phyloP scores from a whole-genome alignment of 1,140 invertebrate species.

The Drosophila paulistorum region DNA sequence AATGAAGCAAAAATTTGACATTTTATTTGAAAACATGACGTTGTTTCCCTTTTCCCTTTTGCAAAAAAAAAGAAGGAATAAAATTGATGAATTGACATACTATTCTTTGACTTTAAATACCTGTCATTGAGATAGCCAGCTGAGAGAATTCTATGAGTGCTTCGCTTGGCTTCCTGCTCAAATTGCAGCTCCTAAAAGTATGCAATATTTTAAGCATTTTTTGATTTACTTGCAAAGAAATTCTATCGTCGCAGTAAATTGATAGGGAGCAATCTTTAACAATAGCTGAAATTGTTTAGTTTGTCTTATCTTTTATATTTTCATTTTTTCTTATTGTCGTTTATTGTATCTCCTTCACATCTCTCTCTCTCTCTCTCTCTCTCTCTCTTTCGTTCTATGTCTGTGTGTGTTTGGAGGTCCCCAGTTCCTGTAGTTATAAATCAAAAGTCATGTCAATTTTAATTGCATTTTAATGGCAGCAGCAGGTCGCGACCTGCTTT shows the following conservation, averaged over 20 bases:
- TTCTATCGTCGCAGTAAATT: no score
- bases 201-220: neutral
- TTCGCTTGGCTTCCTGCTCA: neutral
- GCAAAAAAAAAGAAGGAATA: no score
- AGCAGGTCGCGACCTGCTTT: conserved; percentile 40
- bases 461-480: conserved; percentile 74
- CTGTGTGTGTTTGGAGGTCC: neutral
- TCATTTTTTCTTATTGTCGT: neutral
- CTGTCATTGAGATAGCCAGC: neutral
- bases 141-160: no score
- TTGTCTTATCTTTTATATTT: neutral
- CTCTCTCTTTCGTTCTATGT: neutral
- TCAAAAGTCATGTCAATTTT: conserved; percentile 75
- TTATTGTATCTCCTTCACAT: neutral
- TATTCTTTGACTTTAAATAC: neutral
- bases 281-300: no score
- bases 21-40: conserved; percentile 11
- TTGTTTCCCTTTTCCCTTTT: neutral
- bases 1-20: neutral
- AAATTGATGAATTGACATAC: conserved; percentile 7
- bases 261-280: no score
- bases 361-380: neutral
- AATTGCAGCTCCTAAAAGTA: neutral
- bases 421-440: conserved; percentile 44
- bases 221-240: no score